Conservation (phyloP, 2,113 vertebrate genomes). For the Numenius arquata region DNA sequence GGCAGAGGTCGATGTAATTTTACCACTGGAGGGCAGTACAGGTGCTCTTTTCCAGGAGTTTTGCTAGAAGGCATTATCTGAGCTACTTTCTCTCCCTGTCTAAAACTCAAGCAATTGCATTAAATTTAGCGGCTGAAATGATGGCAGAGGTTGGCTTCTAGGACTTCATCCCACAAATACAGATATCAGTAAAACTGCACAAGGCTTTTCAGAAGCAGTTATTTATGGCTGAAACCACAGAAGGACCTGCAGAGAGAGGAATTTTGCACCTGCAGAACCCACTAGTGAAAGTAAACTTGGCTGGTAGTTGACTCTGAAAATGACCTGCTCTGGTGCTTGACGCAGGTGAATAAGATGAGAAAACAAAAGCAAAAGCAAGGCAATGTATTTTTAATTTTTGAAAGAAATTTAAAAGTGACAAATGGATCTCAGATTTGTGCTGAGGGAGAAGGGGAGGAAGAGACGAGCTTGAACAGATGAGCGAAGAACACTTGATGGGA, state of each 20-base stretch:
- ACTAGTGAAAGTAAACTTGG: not conserved
- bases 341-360: not conserved
- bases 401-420: not conserved
- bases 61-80: fast-evolving
- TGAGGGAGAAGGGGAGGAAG: not conserved
- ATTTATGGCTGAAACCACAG: not conserved
- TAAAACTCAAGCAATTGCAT: not conserved
- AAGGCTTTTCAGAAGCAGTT: not conserved
- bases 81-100: not conserved
- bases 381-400: not conserved
- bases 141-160: not conserved
- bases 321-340: not conserved
- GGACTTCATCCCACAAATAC: not conserved
- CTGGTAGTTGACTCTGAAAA: not conserved
- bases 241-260: not conserved
- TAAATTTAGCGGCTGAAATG: not conserved
- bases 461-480: not conserved
- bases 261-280: not conserved
- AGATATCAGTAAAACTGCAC: fast-evolving
- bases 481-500: not conserved
- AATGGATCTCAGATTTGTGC: not conserved
- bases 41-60: not conserved
- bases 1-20: fast-evolving
- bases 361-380: not conserved
- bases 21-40: constrained; percentile 26